Conservation (phyloP, 1,140 invertebrate species). For the Varroa destructor region DNA sequence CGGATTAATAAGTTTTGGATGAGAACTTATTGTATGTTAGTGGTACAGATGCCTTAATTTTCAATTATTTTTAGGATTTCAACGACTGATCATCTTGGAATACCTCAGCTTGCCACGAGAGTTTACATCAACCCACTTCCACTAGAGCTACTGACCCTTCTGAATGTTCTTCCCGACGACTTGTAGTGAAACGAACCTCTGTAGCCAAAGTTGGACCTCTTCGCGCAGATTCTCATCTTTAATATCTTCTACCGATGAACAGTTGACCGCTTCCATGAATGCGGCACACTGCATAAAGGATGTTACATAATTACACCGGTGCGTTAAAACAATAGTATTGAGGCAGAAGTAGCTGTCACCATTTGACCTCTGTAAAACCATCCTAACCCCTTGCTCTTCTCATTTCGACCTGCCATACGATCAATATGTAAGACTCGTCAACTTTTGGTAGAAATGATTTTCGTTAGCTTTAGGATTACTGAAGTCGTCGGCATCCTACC, state of each 20-base stretch:
- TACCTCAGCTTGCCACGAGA: too few relatives aligned
- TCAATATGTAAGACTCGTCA: background rate
- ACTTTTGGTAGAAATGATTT: background rate
- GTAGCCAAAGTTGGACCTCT: constrained; percentile 14
- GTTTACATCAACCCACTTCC: too few relatives aligned
- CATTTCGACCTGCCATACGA: background rate
- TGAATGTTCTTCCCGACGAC: background rate
- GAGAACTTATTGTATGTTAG: too few relatives aligned
- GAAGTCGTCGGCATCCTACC: too few relatives aligned
- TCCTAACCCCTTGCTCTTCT: background rate
- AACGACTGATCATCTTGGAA: too few relatives aligned
- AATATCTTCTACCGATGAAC: background rate
- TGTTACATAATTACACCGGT: background rate
- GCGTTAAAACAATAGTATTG: background rate
- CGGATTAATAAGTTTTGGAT: too few relatives aligned
- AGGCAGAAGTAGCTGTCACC: background rate
- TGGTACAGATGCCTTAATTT: too few relatives aligned
- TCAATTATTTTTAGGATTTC: too few relatives aligned
- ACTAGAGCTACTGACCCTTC: background rate
- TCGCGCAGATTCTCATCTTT: constrained; percentile 13
- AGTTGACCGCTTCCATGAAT: constrained; percentile 17
- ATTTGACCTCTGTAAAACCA: background rate
- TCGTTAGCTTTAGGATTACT: background rate
- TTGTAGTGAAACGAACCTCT: constrained; percentile 18
- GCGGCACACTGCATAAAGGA: constrained; percentile 2